Conservation (phyloP, 2,888 invertebrate genomes). For the Tolmerus cingulatus region DNA sequence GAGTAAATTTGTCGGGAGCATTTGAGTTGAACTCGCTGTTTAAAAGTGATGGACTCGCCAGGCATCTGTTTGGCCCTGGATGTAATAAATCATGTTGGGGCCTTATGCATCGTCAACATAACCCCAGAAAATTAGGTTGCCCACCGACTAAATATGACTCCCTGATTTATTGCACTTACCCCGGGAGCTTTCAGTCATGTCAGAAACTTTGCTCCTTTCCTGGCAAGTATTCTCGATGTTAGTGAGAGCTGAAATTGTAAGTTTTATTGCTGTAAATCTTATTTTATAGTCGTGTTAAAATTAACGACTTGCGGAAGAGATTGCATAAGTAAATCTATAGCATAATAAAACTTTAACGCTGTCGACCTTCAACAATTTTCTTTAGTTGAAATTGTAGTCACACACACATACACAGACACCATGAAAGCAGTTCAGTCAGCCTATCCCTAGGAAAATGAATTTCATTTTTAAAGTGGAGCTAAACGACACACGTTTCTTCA, state of each 20-base stretch:
- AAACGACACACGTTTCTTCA: neutral
- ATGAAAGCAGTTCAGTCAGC: neutral
- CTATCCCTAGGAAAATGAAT: neutral
- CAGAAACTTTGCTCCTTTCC: conserved; percentile 21
- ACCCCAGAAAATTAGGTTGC: conserved; percentile 20
- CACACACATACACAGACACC: neutral
- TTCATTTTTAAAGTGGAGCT: neutral
- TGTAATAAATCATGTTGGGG: conserved; percentile 14
- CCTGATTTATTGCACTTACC: conserved; percentile 1
- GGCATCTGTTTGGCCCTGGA: neutral
- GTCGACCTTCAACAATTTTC: neutral
- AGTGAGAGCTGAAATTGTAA: neutral
- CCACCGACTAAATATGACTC: conserved; percentile 7
- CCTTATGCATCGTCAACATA: conserved; percentile 27
- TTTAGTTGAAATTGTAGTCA: neutral
- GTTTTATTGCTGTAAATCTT: conserved; percentile 36
- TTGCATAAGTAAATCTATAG: conserved; percentile 29
- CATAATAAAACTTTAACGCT: conserved; percentile 16
- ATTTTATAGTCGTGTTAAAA: conserved; percentile 28
- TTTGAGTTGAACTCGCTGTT: neutral
- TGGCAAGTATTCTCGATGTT: neutral
- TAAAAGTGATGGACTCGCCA: neutral
- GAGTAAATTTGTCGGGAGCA: conserved; percentile 3
- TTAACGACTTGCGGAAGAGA: conserved; percentile 34
- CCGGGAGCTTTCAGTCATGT: conserved; percentile 31